Percentiles rank a stretch among this genome's conserved stretches.
Conservation (phyloP, 2,888 invertebrate species). For the Phoenoteleia sp. region DNA sequence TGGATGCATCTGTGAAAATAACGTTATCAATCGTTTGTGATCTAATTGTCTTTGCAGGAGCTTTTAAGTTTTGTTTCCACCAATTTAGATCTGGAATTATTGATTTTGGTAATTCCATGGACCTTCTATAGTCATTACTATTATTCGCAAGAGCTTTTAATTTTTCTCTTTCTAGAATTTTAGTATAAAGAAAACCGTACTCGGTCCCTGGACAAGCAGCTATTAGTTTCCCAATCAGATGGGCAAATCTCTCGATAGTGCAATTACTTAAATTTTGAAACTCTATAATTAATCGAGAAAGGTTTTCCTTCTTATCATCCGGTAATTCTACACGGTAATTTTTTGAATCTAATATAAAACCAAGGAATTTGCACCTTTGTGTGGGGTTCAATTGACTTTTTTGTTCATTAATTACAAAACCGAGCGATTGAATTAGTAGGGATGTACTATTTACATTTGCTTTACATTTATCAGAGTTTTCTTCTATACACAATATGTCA, state of each 20-base stretch:
- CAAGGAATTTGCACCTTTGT: slow-evolving; percentile 37
- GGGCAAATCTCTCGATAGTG: slow-evolving; percentile 22
- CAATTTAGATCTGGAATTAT: slow-evolving; percentile 11
- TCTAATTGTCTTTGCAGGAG: slow-evolving; percentile 32
- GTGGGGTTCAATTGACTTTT: neutral
- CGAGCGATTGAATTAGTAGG: neutral
- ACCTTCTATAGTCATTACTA: slow-evolving; percentile 4
- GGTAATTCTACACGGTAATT: slow-evolving; percentile 26
- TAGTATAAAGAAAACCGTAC: slow-evolving; percentile 44
- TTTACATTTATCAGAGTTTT: neutral
- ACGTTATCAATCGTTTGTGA: neutral
- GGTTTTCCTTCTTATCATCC: slow-evolving; percentile 7
- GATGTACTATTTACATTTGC: neutral
- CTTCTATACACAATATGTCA: neutral
- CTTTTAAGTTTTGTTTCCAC: slow-evolving; percentile 22
- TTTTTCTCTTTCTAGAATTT: slow-evolving; percentile 40
- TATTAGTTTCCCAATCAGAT: slow-evolving; percentile 35
- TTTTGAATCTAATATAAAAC: slow-evolving; percentile 8
- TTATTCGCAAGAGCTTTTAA: neutral
- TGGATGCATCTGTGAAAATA: slow-evolving; percentile 48
- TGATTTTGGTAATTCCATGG: slow-evolving; percentile 1
- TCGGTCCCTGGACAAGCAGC: slow-evolving; percentile 33
- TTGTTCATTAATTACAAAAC: neutral
- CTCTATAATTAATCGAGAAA: neutral
- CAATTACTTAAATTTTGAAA: neutral